Conservation (phyloP, 2,797 vertebrate genomes). For the Acipenser transmontanus region DNA sequence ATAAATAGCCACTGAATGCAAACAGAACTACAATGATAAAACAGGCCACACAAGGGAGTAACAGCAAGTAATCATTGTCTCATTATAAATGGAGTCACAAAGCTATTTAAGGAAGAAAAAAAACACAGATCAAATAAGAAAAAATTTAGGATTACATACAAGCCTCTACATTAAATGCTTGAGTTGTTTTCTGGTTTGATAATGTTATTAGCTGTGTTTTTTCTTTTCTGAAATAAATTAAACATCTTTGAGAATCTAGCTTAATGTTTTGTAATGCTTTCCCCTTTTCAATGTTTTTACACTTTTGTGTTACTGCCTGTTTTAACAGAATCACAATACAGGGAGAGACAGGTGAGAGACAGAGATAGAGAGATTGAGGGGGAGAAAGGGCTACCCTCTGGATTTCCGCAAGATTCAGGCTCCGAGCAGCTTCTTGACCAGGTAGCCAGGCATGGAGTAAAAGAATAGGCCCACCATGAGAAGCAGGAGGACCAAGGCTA, state of each 20-base stretch:
- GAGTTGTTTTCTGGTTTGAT: background rate
- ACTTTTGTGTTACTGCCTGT: too few species aligned
- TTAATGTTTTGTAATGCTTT: too few species aligned
- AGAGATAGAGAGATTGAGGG: conserved; percentile 18
- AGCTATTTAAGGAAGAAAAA: too few species aligned
- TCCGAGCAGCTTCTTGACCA: conserved; percentile 91
- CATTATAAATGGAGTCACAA: too few species aligned
- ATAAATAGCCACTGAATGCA: too few species aligned
- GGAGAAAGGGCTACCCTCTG: conserved; percentile 56
- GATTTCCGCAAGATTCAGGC: conserved; percentile 44
- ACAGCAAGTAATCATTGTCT: too few species aligned
- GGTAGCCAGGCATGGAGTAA: conserved; percentile 92
- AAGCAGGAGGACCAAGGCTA: conserved; percentile 73
- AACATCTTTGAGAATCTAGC: background rate
- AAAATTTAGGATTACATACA: too few species aligned
- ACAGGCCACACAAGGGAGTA: too few species aligned
- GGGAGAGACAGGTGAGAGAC: background rate
- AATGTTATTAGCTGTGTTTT: background rate
- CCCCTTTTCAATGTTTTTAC: too few species aligned
- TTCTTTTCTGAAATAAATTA: background rate
- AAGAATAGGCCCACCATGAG: conserved; percentile 84
- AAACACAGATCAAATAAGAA: too few species aligned
- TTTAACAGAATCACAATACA: background rate
- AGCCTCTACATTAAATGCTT: too few species aligned
- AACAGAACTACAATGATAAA: too few species aligned